Base-by-base conservation (phyloP, 2,888 invertebrate species). In the Aricia artaxerxes region DNA sequence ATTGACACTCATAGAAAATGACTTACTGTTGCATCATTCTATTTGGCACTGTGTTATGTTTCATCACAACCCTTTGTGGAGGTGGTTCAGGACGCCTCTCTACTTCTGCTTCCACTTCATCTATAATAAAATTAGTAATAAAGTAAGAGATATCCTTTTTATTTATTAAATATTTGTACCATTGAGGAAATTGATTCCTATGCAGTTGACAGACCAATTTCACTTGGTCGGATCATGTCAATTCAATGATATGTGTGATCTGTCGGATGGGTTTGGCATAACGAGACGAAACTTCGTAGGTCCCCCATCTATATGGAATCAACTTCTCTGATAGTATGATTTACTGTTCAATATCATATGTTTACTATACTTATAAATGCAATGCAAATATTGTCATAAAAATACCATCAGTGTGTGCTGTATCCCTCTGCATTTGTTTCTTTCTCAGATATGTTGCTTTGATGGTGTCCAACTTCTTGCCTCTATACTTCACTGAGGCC, bases 401-500 rank as follows among this genome's bases (percentile, higher is more conserved):
- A 78, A 82, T 88, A 94, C 94, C 93, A 90, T 94, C 94, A 82
- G 89, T 88, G 82, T 93, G 93, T 91, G 93, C 92, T 82, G 91
- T 94, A 83, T 96, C 96, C 82, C 96, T 94, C 85, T 96, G 96
- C 31, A 95, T 83, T 76, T 95, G 95, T 85, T 96, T 95, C 86
- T 96, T 97, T 79, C 97, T 95, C 83, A 97, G 96, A 96, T 98
- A 98, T 79, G 97, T 96, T 82, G 97, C 97, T 91, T 98, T 98
- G 87, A 97, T 98, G 4, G 97, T 97, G 88, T 98, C 98, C 86
- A 98, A 91, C 90, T 98, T 98, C 86, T 97, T 97, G 1, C 98
- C 98, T 87, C 96, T 97, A 86, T 98, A 98, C 86, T 97, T 97
- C 60, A 98, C 98, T 2, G 98, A 98, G 2, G 98, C 98, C 98